phyloP scores from a whole-genome alignment of 2,888 invertebrate genomes.

The Drepana falcataria region DNA sequence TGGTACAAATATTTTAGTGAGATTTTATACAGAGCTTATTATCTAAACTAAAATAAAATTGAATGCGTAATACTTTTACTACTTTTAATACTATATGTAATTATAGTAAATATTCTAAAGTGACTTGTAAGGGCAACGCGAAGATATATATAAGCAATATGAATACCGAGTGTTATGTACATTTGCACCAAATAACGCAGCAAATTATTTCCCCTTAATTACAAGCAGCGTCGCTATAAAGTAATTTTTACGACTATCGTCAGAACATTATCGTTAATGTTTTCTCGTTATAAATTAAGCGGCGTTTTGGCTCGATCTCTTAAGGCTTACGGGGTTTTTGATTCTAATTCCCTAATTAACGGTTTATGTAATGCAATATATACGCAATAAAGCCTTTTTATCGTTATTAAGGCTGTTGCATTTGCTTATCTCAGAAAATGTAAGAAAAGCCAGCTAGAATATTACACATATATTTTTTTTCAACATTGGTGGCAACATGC shows the following conservation, averaged over 20 bases:
- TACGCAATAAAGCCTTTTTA: background rate
- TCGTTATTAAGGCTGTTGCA: background rate
- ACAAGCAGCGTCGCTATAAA: constrained; percentile 54
- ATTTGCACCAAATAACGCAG: constrained; percentile 56
- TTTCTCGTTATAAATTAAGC: constrained; percentile 63
- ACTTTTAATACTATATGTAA: too few relatives aligned
- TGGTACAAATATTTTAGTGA: too few relatives aligned
- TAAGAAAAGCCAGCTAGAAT: too few relatives aligned
- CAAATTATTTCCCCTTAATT: constrained; percentile 70
- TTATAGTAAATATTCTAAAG: too few relatives aligned
- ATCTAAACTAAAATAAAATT: too few relatives aligned
- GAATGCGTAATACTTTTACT: too few relatives aligned
- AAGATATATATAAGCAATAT: background rate
- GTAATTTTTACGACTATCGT: constrained; percentile 58
- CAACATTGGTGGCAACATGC: too few relatives aligned
- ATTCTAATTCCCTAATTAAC: constrained; percentile 6
- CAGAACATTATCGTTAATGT: constrained; percentile 57
- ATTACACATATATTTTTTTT: too few relatives aligned
- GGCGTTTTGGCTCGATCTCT: constrained; percentile 35
- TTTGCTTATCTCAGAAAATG: too few relatives aligned
- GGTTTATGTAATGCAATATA: background rate
- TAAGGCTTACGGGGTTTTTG: constrained; percentile 9
- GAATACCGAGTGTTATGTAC: constrained; percentile 40
- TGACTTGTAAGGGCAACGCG: too few relatives aligned
- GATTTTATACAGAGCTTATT: too few relatives aligned